phyloP scores from a whole-genome alignment of 1,140 invertebrate species.

The Ganaspis sp. region DNA sequence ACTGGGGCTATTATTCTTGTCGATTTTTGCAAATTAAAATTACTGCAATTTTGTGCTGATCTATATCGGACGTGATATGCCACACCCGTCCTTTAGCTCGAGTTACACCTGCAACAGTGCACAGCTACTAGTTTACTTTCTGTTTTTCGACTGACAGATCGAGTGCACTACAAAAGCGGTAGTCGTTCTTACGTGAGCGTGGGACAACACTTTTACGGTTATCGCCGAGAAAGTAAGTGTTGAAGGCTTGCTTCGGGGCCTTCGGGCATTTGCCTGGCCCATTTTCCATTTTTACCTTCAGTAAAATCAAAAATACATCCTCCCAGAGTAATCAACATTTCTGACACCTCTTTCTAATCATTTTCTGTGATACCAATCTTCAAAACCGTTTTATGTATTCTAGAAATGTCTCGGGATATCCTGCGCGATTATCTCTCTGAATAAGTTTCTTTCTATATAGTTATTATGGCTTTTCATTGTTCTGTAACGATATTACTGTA shows the following conservation, averaged over 20 bases:
- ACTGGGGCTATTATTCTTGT: not conserved
- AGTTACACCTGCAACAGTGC: not conserved
- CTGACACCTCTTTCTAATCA: not conserved
- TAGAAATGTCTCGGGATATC: too few species aligned
- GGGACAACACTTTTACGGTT: conserved; percentile 46
- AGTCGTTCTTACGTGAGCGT: conserved; percentile 27
- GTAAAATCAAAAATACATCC: not conserved
- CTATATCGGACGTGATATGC: conserved; percentile 2
- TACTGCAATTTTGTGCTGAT: not conserved
- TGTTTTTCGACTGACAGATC: conserved; percentile 13
- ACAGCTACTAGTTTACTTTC: conserved; percentile 2
- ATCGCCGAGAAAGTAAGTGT: conserved; percentile 54
- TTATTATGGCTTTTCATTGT: too few species aligned
- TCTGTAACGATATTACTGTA: too few species aligned
- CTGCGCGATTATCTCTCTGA: too few species aligned
- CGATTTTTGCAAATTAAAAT: conserved; percentile 5
- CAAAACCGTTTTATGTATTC: too few species aligned
- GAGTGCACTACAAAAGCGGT: conserved; percentile 21
- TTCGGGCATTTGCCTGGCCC: conserved; percentile 51
- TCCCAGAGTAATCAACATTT: too few species aligned
- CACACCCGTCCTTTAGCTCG: not conserved
- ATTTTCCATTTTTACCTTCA: conserved; percentile 49
- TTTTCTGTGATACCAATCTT: not conserved
- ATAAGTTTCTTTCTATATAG: too few species aligned
- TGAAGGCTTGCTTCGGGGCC: conserved; percentile 41